These are phyloP conservation scores for Caradrina clavipalpis DNA, from an alignment of 2,888 invertebrate genomes.

Conservation along the genomic window DNA sequence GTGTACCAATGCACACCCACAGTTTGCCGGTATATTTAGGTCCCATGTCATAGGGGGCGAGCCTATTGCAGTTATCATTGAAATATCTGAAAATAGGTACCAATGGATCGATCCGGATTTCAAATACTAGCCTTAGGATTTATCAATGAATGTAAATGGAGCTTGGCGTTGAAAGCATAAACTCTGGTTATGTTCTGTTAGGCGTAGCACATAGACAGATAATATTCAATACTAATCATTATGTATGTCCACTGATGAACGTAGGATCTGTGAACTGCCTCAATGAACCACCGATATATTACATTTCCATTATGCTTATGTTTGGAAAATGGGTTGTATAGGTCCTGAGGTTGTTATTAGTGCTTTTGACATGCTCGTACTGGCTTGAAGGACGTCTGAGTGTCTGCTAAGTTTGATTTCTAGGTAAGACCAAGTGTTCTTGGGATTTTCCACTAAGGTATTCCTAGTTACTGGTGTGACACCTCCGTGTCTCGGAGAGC, in stretches of 20 bases:
- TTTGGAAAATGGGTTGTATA: background rate
- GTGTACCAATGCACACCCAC: too few relatives aligned
- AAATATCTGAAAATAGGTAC: slow-evolving; percentile 3
- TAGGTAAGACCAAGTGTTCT: too few relatives aligned
- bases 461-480: too few relatives aligned
- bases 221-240: slow-evolving; percentile 16
- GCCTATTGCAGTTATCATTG: too few relatives aligned
- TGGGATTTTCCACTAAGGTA: too few relatives aligned
- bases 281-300: background rate
- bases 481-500: too few relatives aligned
- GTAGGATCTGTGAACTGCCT: background rate
- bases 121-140: background rate
- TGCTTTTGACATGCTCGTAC: background rate
- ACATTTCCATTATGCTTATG: background rate
- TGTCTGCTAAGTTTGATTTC: too few relatives aligned
- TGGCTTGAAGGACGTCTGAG: too few relatives aligned
- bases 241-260: background rate
- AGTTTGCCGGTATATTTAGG: too few relatives aligned
- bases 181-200: slow-evolving; percentile 11
- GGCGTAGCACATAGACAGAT: background rate
- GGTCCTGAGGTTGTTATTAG: background rate
- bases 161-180: background rate
- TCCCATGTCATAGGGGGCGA: too few relatives aligned
- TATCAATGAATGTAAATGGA: slow-evolving; percentile 25
- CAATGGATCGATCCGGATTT: background rate